These are phyloP conservation scores for Zosterops lateralis DNA, from an alignment of 2,113 vertebrate species.

Conservation along the genomic window DNA sequence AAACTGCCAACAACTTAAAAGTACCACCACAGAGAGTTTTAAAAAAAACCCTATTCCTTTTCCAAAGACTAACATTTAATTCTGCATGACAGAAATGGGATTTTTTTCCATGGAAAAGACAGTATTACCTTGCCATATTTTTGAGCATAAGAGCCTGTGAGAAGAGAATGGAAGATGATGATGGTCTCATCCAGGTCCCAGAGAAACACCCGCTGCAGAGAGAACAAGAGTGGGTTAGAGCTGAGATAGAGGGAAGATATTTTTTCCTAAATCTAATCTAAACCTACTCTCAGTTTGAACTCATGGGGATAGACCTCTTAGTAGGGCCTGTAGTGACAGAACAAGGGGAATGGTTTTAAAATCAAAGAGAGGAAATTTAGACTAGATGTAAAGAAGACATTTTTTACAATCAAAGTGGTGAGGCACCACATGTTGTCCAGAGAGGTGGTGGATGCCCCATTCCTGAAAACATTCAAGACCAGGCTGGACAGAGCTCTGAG, in stretches of 20 bases:
- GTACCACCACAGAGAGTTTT: neutral
- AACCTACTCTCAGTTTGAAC: neutral
- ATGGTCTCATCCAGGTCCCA: conserved; percentile 99
- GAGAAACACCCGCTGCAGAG: conserved; percentile 86
- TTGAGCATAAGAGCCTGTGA: conserved; percentile 95
- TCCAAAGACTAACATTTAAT: neutral
- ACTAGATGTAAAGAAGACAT: neutral
- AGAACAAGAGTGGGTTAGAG: conserved; percentile 42
- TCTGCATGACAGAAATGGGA: neutral
- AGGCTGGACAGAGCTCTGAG: neutral
- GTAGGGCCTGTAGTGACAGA: neutral
- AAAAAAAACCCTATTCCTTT: neutral
- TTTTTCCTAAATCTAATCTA: neutral
- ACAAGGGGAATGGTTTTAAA: neutral
- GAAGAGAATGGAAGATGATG: conserved; percentile 98
- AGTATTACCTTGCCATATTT: conserved; percentile 92
- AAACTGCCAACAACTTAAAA: neutral
- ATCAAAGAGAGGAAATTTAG: neutral
- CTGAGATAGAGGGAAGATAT: neutral
- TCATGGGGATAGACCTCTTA: neutral
- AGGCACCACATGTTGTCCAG: neutral
- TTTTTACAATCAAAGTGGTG: neutral
- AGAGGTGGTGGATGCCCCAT: neutral
- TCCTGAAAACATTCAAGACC: neutral
- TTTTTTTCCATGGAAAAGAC: neutral